Evolutionary conservation across 2,888 invertebrate species (phyloP).

Genomic region (Liopterus haemorrhoidalis): DNA sequence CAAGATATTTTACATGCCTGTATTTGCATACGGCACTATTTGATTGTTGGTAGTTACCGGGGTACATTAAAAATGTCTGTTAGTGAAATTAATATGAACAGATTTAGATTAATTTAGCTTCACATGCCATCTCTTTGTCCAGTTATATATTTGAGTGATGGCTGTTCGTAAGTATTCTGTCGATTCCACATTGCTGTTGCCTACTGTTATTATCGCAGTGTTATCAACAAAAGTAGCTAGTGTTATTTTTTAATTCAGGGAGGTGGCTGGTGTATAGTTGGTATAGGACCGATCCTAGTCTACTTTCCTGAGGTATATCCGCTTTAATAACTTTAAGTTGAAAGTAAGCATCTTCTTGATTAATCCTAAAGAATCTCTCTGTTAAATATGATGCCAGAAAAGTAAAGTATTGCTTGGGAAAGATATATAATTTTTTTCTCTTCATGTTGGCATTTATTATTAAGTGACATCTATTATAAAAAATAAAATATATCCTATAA

Average conservation of each 20-base stretch:
- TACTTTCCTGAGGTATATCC: no score
- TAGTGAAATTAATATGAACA: conserved; percentile 30
- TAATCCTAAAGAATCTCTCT: no score
- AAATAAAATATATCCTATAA: no score
- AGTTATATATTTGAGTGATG: conserved; percentile 23
- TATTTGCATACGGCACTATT: conserved; percentile 18
- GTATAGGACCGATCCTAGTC: no score
- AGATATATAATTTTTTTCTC: no score
- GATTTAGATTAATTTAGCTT: conserved; percentile 31
- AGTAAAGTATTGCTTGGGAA: no score
- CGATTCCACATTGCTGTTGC: conserved; percentile 10
- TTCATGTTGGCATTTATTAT: no score
- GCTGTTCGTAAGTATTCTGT: conserved; percentile 20
- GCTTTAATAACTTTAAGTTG: no score
- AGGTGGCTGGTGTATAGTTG: no score
- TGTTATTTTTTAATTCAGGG: conserved; percentile 4
- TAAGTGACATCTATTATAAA: no score
- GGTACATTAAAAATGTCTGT: conserved; percentile 21
- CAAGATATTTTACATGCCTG: conserved; percentile 26
- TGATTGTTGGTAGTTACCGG: conserved; percentile 15
- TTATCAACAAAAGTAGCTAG: conserved; percentile 28
- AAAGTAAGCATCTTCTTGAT: no score
- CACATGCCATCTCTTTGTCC: conserved; percentile 31
- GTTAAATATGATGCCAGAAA: no score
- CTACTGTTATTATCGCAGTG: conserved; percentile 21